phyloP scores from a whole-genome alignment of 2,797 vertebrate genomes.

The Benthosema pterotum region DNA sequence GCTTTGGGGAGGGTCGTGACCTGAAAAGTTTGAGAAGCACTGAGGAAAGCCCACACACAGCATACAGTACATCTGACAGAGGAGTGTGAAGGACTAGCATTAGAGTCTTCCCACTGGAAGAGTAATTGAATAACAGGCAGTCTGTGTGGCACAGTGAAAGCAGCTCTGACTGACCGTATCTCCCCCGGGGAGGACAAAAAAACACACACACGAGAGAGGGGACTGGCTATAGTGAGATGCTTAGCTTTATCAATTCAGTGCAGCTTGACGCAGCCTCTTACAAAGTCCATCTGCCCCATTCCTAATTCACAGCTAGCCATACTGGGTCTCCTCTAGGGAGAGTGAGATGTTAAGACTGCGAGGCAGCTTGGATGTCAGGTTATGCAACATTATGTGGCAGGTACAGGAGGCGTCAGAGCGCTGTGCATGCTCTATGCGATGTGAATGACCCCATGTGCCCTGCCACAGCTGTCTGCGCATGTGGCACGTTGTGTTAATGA shows the following conservation, averaged over 20 bases:
- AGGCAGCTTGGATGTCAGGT: constrained; percentile 23
- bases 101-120: constrained; percentile 27
- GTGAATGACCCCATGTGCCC: no score
- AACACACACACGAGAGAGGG: constrained; percentile 54
- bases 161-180: constrained; percentile 49
- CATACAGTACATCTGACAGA: neutral
- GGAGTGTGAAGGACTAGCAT: constrained; percentile 5
- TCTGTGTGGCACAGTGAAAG: constrained; percentile 49
- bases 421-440: no score
- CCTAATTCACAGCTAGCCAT: constrained; percentile 38
- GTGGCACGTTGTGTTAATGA: no score
- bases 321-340: constrained; percentile 35
- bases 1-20: no score
- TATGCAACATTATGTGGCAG: constrained; percentile 42
- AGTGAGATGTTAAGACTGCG: constrained; percentile 28
- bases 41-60: no score
- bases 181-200: constrained; percentile 53
- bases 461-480: no score
- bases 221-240: constrained; percentile 36
- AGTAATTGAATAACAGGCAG: constrained; percentile 62
- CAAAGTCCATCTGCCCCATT: constrained; percentile 43
- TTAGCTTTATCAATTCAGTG: constrained; percentile 71
- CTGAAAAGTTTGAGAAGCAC: no score
- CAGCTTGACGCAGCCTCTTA: constrained; percentile 65
- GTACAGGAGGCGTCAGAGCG: constrained; percentile 29